A percentile compares a stretch with the other conserved stretches of the same genome.
phyloP scores from a whole-genome alignment of 2,113 vertebrate species.

The Corapipo altera region DNA sequence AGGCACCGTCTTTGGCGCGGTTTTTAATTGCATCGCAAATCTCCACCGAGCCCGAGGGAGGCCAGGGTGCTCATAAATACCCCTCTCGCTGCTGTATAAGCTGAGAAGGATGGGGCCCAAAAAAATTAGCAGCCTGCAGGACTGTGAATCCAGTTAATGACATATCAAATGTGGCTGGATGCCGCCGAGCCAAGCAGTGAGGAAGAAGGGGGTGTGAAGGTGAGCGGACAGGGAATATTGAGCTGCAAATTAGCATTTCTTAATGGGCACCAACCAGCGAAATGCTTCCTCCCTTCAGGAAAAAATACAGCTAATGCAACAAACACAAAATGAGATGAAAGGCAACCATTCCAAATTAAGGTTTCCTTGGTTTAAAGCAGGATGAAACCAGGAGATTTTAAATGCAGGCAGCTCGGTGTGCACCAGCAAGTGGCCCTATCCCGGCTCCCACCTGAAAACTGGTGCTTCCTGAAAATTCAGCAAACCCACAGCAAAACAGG shows the following conservation, averaged over 20 bases:
- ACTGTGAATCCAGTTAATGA: conserved; percentile 30
- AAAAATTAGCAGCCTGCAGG: conserved; percentile 34
- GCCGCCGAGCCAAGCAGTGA: not conserved
- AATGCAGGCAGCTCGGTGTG: rapidly evolving
- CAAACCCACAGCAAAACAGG: not conserved
- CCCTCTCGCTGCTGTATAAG: not conserved
- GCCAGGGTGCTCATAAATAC: not conserved
- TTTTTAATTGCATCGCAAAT: conserved; percentile 15
- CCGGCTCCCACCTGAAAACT: not conserved
- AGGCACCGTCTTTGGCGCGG: rapidly evolving
- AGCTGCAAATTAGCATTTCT: conserved; percentile 44
- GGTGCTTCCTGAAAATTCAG: rapidly evolving
- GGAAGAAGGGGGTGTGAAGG: conserved; percentile 8
- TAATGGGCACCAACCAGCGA: not conserved
- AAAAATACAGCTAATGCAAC: not conserved
- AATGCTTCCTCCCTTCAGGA: not conserved
- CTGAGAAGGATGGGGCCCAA: not conserved
- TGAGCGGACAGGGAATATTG: not conserved
- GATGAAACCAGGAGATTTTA: not conserved
- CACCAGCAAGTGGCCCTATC: not conserved
- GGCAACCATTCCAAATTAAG: not conserved
- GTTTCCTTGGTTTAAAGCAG: not conserved
- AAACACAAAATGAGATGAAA: not conserved
- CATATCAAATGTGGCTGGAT: not conserved
- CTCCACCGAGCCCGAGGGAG: not conserved